Conservation (phyloP, 2,113 vertebrate genomes). For the Pelmatolapia mariae region DNA sequence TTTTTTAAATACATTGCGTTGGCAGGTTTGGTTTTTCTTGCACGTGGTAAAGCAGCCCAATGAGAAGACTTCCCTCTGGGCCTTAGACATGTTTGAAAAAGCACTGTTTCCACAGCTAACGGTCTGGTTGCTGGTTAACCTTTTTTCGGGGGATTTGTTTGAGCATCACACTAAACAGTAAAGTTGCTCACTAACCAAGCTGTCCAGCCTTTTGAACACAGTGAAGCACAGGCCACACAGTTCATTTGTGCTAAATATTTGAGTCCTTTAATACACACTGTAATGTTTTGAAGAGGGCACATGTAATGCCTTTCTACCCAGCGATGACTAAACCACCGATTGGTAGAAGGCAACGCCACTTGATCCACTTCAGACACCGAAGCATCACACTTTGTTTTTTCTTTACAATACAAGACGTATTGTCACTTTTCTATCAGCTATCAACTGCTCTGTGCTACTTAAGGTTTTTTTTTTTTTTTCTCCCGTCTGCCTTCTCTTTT, state of each 20-base stretch:
- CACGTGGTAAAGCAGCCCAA: slow-evolving; percentile 39
- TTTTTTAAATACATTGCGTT: background rate
- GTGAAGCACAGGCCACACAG: slow-evolving; percentile 47
- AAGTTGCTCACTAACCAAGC: slow-evolving; percentile 31
- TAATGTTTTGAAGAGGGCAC: slow-evolving; percentile 45
- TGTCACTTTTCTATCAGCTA: slow-evolving; percentile 44
- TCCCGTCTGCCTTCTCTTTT: slow-evolving; percentile 61
- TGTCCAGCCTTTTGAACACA: slow-evolving; percentile 30
- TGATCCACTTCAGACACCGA: slow-evolving; percentile 28
- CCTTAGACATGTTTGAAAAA: slow-evolving; percentile 25
- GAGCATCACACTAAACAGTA: slow-evolving; percentile 20
- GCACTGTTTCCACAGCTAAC: slow-evolving; percentile 4
- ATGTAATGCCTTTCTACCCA: slow-evolving; percentile 37
- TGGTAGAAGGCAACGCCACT: slow-evolving; percentile 18
- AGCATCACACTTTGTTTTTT: background rate
- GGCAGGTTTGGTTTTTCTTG: slow-evolving; percentile 44
- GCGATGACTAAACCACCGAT: slow-evolving; percentile 9
- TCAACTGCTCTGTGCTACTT: slow-evolving; percentile 43
- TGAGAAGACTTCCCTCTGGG: slow-evolving; percentile 4
- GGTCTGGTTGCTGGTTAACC: slow-evolving; percentile 3
- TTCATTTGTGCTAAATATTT: slow-evolving; percentile 32
- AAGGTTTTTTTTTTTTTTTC: background rate
- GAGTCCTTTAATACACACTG: background rate
- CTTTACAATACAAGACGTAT: background rate
- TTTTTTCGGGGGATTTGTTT: background rate